A percentile compares a stretch with the other conserved stretches of the same genome.
Evolutionary conservation across 2,113 vertebrate species (phyloP).

Genomic region (Chaetorhynchus papuensis): DNA sequence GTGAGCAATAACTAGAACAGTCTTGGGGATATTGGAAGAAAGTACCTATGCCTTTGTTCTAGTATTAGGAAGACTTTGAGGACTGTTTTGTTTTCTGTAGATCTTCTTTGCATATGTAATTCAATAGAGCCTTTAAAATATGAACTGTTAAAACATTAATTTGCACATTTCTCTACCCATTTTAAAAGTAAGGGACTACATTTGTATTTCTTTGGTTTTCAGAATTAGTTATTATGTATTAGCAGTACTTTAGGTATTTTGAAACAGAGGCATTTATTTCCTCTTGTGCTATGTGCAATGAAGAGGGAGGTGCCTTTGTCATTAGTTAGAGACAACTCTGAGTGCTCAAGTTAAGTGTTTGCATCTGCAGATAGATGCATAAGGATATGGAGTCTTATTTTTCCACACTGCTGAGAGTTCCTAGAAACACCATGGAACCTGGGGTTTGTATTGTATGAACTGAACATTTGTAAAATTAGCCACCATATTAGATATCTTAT

Average conservation of each 20-base stretch:
- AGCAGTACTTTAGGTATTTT: background rate
- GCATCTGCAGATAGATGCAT: background rate
- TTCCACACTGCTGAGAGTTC: background rate
- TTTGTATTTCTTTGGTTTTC: background rate
- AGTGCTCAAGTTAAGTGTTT: background rate
- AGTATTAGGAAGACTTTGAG: background rate
- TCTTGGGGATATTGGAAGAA: background rate
- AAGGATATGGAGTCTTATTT: background rate
- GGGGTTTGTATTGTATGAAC: background rate
- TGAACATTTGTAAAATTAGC: background rate
- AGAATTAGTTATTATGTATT: background rate
- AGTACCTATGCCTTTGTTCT: background rate
- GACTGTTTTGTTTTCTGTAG: background rate
- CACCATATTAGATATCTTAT: background rate
- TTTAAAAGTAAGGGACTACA: background rate
- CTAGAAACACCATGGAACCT: background rate
- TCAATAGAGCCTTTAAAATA: background rate
- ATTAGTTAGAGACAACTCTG: background rate
- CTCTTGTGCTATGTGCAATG: background rate
- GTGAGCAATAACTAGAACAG: background rate
- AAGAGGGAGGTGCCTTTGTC: background rate
- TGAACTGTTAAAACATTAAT: background rate
- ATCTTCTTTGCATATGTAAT: background rate
- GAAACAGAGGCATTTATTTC: background rate
- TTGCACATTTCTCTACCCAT: background rate